phyloP scores from a whole-genome alignment of 1,140 invertebrate species.

The Eumaeus atala region DNA sequence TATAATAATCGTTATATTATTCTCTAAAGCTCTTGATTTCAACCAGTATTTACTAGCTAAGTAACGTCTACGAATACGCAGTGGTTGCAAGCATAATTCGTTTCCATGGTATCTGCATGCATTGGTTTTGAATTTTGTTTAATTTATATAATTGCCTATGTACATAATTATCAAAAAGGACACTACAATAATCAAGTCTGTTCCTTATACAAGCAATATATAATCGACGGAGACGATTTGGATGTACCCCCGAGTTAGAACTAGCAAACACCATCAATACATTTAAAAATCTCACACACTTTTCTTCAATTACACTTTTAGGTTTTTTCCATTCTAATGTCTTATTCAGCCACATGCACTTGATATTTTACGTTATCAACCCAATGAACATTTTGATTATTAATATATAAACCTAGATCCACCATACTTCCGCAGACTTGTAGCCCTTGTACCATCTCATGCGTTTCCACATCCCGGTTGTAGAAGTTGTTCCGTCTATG shows the following conservation, averaged over 20 bases:
- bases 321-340: constrained; percentile 11
- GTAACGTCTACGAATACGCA: not conserved
- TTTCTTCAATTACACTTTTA: not conserved
- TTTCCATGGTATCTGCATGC: not conserved
- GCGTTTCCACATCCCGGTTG: constrained; percentile 3
- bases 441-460: constrained; percentile 12
- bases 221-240: constrained; percentile 2
- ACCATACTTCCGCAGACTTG: not conserved
- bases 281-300: constrained; percentile 9
- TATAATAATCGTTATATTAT: not conserved
- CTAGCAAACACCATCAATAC: constrained; percentile 3
- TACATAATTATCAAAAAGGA: not conserved
- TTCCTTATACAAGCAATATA: not conserved
- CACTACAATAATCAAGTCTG: constrained; percentile 1
- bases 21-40: not conserved
- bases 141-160: constrained; percentile 2
- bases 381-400: not conserved
- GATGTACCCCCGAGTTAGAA: not conserved
- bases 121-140: constrained; percentile 12
- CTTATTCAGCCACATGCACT: constrained; percentile 11
- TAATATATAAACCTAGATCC: not conserved
- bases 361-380: constrained; percentile 11
- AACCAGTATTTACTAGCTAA: not conserved
- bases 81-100: not conserved
- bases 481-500: not conserved